These are phyloP conservation scores for Tetraneura akinire DNA, from an alignment of 1,140 invertebrate genomes.

Conservation along the genomic window DNA sequence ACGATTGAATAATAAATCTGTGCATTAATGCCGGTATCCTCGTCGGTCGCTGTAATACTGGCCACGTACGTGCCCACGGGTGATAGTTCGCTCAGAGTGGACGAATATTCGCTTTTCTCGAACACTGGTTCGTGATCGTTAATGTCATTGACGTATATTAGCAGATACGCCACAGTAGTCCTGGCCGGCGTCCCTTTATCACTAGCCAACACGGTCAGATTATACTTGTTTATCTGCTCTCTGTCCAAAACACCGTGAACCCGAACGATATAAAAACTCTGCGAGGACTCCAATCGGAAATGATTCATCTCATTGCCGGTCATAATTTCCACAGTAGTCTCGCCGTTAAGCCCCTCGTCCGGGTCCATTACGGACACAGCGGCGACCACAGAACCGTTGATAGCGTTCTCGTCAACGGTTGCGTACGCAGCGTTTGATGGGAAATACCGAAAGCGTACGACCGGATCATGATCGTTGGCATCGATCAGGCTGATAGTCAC, in stretches of 20 bases:
- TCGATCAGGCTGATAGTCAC: slow-evolving; percentile 92
- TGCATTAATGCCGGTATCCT: slow-evolving; percentile 87
- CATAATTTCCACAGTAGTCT: slow-evolving; percentile 79
- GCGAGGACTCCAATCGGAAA: slow-evolving; percentile 81
- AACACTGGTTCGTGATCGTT: slow-evolving; percentile 95
- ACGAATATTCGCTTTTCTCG: slow-evolving; percentile 88
- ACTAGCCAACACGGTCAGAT: slow-evolving; percentile 85
- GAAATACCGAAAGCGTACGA: slow-evolving; percentile 87
- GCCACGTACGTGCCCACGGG: slow-evolving; percentile 85
- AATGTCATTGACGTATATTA: slow-evolving; percentile 91
- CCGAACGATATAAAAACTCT: slow-evolving; percentile 84
- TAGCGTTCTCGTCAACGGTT: slow-evolving; percentile 90
- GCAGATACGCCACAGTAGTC: slow-evolving; percentile 81
- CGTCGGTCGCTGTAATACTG: slow-evolving; percentile 85
- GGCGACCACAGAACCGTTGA: slow-evolving; percentile 85
- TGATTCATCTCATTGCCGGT: slow-evolving; percentile 88
- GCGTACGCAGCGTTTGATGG: slow-evolving; percentile 79
- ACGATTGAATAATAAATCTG: slow-evolving; percentile 85
- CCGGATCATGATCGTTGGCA: slow-evolving; percentile 85
- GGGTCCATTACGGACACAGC: slow-evolving; percentile 89
- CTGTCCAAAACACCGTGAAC: slow-evolving; percentile 89
- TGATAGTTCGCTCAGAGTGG: slow-evolving; percentile 82
- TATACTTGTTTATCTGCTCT: slow-evolving; percentile 89
- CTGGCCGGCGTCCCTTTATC: slow-evolving; percentile 84
- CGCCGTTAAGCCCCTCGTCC: slow-evolving; percentile 87